phyloP scores from a whole-genome alignment of 2,797 vertebrate genomes.

The Rhinoraja longicauda region DNA sequence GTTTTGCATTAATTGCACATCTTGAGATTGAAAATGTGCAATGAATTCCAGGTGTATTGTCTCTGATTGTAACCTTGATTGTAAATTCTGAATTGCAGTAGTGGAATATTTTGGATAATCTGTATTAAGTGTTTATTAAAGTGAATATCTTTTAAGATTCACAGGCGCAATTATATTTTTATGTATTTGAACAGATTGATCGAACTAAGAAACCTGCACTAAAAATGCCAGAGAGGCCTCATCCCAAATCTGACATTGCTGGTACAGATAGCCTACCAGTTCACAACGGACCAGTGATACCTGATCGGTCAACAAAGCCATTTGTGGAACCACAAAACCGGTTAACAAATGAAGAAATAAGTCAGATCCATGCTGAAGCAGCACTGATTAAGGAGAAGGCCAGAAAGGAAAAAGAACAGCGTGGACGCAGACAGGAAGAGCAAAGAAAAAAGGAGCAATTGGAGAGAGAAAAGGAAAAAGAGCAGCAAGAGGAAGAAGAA shows the following conservation, averaged over 20 bases:
- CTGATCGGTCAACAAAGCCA: constrained; percentile 80
- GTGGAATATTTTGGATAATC: neutral
- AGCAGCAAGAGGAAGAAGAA: constrained; percentile 45
- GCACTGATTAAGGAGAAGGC: constrained; percentile 67
- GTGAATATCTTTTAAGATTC: neutral
- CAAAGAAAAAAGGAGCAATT: constrained; percentile 46
- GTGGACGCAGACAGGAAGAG: constrained; percentile 55
- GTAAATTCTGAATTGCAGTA: neutral
- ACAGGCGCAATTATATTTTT: neutral
- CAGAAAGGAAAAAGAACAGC: constrained; percentile 66
- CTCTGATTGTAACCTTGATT: neutral
- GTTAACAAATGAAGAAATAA: constrained; percentile 72
- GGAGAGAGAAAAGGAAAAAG: constrained; percentile 42
- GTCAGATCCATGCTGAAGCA: constrained; percentile 62
- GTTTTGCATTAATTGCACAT: neutral
- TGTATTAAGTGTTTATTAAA: neutral
- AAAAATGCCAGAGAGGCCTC: constrained; percentile 56
- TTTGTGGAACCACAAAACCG: constrained; percentile 42
- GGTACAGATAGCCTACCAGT: constrained; percentile 52
- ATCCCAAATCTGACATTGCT: constrained; percentile 54
- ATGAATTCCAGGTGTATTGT: neutral
- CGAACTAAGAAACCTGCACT: constrained; percentile 81
- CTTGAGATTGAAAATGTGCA: neutral
- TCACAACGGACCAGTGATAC: constrained; percentile 65
- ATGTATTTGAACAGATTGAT: constrained; percentile 68